Base-by-base conservation (phyloP, 2,888 invertebrate genomes). In the Cephus nigrinus region DNA sequence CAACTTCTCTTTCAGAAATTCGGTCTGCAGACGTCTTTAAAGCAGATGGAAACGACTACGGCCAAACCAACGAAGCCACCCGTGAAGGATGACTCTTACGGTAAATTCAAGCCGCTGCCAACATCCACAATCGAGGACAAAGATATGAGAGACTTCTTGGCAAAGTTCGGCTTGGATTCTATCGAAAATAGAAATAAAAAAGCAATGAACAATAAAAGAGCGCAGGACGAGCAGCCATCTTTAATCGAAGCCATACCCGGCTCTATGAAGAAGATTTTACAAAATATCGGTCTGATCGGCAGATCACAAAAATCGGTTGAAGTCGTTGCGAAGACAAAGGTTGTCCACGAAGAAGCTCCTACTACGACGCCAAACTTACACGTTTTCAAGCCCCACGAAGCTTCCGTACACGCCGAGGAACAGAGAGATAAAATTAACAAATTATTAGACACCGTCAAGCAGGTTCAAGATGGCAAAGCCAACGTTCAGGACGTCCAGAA, bases 381-480 rank as follows among this genome's bases (percentile, higher is more conserved):
- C 77, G 88, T 92, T 15, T 92, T 92, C 80, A 92, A 92, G 55
- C 89, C 92, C 74, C 85, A 91, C 79, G 87, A 91, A 78, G 75
- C 85, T 75, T 78, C 83, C 68, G 34, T 81, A 1, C 81, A 88
- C 79, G 79, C 93, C 68, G 92, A 93, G 68, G 93, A 93, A 31
- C 94, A 94, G 84, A 90, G 93, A 73, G 83, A 86, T 31, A 91
- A 90, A 79, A 92, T 92, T 69, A 89, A 90, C 73, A 88, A 92
- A 78, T 86, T 92, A 1, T 80, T 92, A 35, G 88, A 90, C 11
- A 92, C 89, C 0, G 89, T 91, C 4, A 90, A 84, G 36, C 78
- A 87, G 78, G 88, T 90, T 0, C 91, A 91, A 75, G 87, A 90
- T 34, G 91, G 91, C n/a, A 90, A 86, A 73, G 87, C 86, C 5